Conservation (phyloP, 2,797 vertebrate species). For the Pygocentrus nattereri region DNA sequence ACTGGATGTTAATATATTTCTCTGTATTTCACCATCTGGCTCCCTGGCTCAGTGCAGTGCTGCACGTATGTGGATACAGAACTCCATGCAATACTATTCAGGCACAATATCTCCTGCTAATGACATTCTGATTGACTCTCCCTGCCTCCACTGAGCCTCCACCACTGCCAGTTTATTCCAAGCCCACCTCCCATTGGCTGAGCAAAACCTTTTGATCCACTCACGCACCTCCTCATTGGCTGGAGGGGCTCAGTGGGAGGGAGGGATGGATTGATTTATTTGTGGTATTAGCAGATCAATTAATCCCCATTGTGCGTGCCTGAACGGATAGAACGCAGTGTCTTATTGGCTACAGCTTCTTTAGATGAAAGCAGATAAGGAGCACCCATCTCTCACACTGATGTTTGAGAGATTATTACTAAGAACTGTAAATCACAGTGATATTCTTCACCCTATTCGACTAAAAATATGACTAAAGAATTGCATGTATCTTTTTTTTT, state of each 20-base stretch:
- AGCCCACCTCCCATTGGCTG: constrained; percentile 68
- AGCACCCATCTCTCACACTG: constrained; percentile 51
- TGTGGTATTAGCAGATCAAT: constrained; percentile 87
- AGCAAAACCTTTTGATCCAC: constrained; percentile 73
- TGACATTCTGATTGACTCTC: constrained; percentile 80
- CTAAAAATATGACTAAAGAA: background rate
- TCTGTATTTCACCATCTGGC: constrained; percentile 1
- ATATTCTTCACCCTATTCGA: background rate
- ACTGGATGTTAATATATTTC: constrained; percentile 7
- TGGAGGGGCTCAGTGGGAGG: constrained; percentile 67
- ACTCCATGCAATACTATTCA: constrained; percentile 61
- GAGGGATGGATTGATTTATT: constrained; percentile 85
- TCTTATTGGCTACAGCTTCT: constrained; percentile 83
- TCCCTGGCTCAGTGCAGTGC: background rate
- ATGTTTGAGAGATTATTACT: background rate
- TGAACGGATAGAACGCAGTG: constrained; percentile 82
- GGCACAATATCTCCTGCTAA: constrained; percentile 66
- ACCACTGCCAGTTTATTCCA: constrained; percentile 67
- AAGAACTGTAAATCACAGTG: background rate
- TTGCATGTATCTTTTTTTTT: too few species aligned
- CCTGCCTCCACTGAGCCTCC: constrained; percentile 64
- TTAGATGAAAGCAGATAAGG: constrained; percentile 82
- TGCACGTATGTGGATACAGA: constrained; percentile 35
- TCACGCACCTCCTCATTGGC: constrained; percentile 72
- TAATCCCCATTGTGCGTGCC: constrained; percentile 88